Evolutionary conservation across 2,888 invertebrate genomes (phyloP).

Genomic region (Eudemis profundana): DNA sequence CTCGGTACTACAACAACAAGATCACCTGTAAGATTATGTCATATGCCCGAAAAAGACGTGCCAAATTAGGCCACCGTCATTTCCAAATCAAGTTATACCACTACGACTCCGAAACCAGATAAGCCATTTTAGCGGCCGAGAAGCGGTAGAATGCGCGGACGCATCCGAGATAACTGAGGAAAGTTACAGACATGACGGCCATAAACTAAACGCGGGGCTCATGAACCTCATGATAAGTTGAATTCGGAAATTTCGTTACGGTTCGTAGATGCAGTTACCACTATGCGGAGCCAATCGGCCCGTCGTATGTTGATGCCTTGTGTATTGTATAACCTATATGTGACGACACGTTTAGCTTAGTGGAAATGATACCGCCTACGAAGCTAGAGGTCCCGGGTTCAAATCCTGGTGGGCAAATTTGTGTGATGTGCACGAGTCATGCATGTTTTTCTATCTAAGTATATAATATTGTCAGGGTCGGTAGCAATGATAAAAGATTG

Average conservation of each 20-base stretch:
- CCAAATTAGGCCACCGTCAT: constrained; percentile 17
- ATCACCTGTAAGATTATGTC: neutral
- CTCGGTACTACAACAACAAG: too few relatives aligned
- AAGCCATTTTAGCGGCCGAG: constrained; percentile 40
- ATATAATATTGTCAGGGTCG: too few relatives aligned
- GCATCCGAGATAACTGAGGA: constrained; percentile 54
- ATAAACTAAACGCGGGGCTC: constrained; percentile 54
- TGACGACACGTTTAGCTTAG: too few relatives aligned
- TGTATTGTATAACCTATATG: neutral
- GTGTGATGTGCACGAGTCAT: too few relatives aligned
- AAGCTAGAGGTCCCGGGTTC: too few relatives aligned
- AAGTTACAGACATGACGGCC: constrained; percentile 60
- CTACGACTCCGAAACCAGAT: constrained; percentile 55
- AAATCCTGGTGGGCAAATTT: too few relatives aligned
- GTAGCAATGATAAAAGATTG: too few relatives aligned
- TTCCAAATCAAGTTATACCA: constrained; percentile 17
- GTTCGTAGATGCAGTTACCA: neutral
- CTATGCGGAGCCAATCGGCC: neutral
- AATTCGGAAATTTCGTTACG: constrained; percentile 2
- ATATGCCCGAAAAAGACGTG: neutral
- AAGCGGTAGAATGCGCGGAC: constrained; percentile 53
- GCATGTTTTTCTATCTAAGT: too few relatives aligned
- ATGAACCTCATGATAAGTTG: constrained; percentile 2
- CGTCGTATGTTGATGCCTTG: neutral
- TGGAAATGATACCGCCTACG: too few relatives aligned